Percentiles rank a stretch among this genome's conserved stretches.
phyloP scores from a whole-genome alignment of 2,113 vertebrate genomes.

The Euleptes europaea region DNA sequence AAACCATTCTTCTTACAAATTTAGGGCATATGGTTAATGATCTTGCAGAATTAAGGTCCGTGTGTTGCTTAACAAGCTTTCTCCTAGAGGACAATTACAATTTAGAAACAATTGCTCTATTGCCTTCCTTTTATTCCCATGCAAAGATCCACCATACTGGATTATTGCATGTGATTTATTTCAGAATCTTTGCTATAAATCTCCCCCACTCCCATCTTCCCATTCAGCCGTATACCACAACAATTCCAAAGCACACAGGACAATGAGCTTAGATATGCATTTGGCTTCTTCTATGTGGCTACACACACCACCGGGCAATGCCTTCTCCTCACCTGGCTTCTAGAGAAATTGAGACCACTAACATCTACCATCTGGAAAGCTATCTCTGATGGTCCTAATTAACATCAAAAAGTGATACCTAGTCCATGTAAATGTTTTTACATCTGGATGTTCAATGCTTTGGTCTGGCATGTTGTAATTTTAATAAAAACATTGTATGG shows the following conservation, averaged over 20 bases:
- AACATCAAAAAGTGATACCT: too few species aligned
- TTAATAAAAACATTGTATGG: too few species aligned
- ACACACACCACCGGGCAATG: too few species aligned
- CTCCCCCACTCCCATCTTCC: not conserved
- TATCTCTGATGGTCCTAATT: too few species aligned
- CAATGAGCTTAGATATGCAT: not conserved
- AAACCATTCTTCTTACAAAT: not conserved
- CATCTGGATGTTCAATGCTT: too few species aligned
- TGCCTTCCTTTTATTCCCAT: not conserved
- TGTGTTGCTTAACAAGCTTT: not conserved
- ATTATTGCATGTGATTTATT: not conserved
- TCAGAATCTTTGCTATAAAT: not conserved
- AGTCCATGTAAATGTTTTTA: too few species aligned
- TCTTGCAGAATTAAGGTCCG: slow-evolving; percentile 4
- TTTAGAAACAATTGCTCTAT: slow-evolving; percentile 1
- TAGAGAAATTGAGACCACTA: too few species aligned
- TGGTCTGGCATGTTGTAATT: too few species aligned
- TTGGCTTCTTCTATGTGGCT: too few species aligned
- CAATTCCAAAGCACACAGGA: not conserved
- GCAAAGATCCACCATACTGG: not conserved
- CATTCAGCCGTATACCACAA: not conserved
- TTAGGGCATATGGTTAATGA: slow-evolving; percentile 8
- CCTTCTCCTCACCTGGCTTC: too few species aligned
- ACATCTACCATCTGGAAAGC: too few species aligned
- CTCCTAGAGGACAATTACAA: not conserved